Evolutionary conservation across 2,797 vertebrate genomes (phyloP), one percentile per base, ranked within the genome.

Genomic region (Eulemur albifrons): DNA sequence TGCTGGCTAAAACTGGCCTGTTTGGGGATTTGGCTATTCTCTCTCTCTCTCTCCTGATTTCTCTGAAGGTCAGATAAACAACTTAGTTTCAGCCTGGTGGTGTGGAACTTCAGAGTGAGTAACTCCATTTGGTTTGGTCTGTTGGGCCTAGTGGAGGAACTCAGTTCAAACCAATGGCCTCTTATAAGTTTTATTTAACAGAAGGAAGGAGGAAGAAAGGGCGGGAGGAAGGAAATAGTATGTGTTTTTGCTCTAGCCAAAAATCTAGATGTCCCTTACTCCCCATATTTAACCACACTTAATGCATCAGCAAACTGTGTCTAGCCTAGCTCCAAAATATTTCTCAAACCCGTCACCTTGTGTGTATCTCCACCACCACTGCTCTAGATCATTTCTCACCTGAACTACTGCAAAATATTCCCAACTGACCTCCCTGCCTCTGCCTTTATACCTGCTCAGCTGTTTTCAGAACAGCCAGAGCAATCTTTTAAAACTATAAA

Each of bases 381-480:
- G 10, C 32, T 91, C 67, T n/a, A 67, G n/a, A 35, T 35, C 21
- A 5, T 84, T 50, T 83, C 48, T 91, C 40, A 61, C 23, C 32
- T 87, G n/a, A 12, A 69, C 59, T 45, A 30, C 1, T n/a, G 45
- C 54, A 69, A 4, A 61, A 43, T 61, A 35, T n/a, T 94, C n/a
- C 61, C 38, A 65, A 11, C 4, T 63, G 76, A 77, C 35, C 23
- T 65, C 27, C 32, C 45, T 79, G 9, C 40, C 20, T 89, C 70
- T 61, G n/a, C 23, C 32, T 38, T 72, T 69, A 13, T 52, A 54
- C 27, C 20, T 54, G n/a, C 32, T 59, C 77, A 59, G 35, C 35
- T 96, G 72, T 93, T 59, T 93, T 32, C 67, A 84, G 48, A 92
- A 67, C 67, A 88, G 9, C 57, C 65, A 91, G 76, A 76, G 30